Base-by-base conservation (phyloP, 1,140 invertebrate genomes). In the Odontomachus brunneus region DNA sequence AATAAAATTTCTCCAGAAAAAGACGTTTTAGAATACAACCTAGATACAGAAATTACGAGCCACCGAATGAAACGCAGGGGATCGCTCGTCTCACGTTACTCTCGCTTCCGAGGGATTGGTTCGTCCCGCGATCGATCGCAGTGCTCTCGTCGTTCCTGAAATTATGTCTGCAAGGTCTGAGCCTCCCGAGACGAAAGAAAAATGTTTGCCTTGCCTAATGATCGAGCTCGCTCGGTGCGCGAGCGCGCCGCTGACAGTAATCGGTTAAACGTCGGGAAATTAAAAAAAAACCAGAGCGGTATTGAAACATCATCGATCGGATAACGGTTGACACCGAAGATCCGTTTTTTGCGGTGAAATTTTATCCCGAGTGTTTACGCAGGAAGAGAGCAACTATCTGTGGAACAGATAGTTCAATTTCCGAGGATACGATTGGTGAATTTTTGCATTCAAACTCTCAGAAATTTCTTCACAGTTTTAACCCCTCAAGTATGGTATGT, bases 181-280 rank as follows among this genome's bases (percentile, higher is more conserved):
- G 12, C 1, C 17, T 59, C 38, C 55, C 29, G 48, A 53, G 57
- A 80, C 82, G 29, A 59, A 66, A 84, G 65, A 84, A 80, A 85
- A 84, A 84, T 84, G 73, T 85, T 85, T 84, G 49, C 33, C 1
- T 19, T 84, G 66, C 73, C 55, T 84, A 85, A 85, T 66, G 83
- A 80, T 66, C 57, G 12, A 44, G 74, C 55, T 84, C 66, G 48
- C 62, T 84, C 26, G 53, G 17, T 33, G 5, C 49, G 29, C 29
- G 24, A 59, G 33, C 29, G 19, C 29, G 26, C 49, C n/a, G 26
- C n/a, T 17, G 12, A 48, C 26, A 55, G 33, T 62, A 26, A 74
- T 74, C 22, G 26, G 5, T 71, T 71, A 71, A 71, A 33, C 53
- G 29, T 17, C 22, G 17, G 17, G 12, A 29, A 44, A 24, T 84